Percentiles rank a stretch among this genome's conserved stretches.
Conservation (phyloP, 2,113 vertebrate genomes). For the Chitala chitala region DNA sequence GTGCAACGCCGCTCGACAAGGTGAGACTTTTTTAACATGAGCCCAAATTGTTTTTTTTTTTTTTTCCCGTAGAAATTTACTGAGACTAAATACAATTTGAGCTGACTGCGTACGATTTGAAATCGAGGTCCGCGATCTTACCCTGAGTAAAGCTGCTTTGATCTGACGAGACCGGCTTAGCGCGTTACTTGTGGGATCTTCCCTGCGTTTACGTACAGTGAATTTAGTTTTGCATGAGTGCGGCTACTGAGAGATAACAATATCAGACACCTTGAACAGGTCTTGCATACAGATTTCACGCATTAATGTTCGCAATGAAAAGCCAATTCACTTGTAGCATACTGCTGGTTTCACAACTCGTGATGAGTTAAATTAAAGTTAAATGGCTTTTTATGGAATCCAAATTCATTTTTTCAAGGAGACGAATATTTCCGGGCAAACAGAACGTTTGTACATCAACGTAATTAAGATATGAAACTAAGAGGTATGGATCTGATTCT, state of each 20-base stretch:
- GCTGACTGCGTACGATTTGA: too few species aligned
- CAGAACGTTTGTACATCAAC: not conserved
- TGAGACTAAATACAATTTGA: too few species aligned
- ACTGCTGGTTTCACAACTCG: not conserved
- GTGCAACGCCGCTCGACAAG: too few species aligned
- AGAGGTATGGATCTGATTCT: slow-evolving; percentile 1
- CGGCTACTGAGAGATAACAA: not conserved
- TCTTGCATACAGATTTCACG: slow-evolving; percentile 15
- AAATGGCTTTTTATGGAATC: slow-evolving; percentile 9
- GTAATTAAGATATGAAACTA: slow-evolving; percentile 4
- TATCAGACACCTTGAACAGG: slow-evolving; percentile 10
- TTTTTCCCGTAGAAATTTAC: too few species aligned
- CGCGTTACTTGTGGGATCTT: not conserved
- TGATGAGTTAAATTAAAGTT: slow-evolving; percentile 14
- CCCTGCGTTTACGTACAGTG: not conserved
- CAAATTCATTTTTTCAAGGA: not conserved
- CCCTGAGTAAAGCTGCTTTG: slow-evolving; percentile 2
- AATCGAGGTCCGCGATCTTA: not conserved
- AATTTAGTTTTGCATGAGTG: not conserved
- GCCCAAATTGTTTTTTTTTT: too few species aligned
- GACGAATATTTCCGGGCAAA: not conserved
- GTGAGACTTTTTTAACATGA: too few species aligned
- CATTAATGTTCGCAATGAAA: slow-evolving; percentile 1
- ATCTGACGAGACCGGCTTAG: not conserved
- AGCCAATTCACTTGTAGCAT: not conserved